These are phyloP conservation scores for Aythya baeri DNA, from an alignment of 2,113 vertebrate genomes.

Conservation along the genomic window DNA sequence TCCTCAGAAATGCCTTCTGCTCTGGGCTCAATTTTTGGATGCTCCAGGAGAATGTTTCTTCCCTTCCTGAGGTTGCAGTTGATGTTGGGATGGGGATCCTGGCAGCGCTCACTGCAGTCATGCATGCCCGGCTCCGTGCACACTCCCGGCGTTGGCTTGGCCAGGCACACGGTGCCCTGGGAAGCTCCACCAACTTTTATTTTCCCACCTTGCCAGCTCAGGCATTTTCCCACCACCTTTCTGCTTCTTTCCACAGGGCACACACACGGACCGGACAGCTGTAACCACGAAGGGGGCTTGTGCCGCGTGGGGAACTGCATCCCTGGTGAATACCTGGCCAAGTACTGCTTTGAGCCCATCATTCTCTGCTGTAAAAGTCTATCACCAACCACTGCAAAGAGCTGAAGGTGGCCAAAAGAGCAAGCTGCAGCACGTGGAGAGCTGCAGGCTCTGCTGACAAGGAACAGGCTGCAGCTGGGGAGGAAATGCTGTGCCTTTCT, in stretches of 20 bases:
- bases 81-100: background rate
- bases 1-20: background rate
- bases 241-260: conserved; percentile 13
- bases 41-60: background rate
- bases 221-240: background rate
- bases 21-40: background rate
- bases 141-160: accelerated
- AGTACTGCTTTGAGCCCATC: conserved; percentile 53
- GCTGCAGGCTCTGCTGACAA: background rate
- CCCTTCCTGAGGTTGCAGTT: background rate
- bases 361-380: conserved; percentile 45
- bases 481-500: background rate
- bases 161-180: accelerated
- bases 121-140: background rate
- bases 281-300: background rate
- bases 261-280: background rate
- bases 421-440: background rate
- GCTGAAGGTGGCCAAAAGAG: background rate
- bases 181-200: background rate
- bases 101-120: accelerated
- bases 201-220: no score
- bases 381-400: background rate
- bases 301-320: background rate
- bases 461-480: background rate
- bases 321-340: background rate